Base-by-base conservation (phyloP, 1,140 invertebrate species). In the Bombus sylvicola region DNA sequence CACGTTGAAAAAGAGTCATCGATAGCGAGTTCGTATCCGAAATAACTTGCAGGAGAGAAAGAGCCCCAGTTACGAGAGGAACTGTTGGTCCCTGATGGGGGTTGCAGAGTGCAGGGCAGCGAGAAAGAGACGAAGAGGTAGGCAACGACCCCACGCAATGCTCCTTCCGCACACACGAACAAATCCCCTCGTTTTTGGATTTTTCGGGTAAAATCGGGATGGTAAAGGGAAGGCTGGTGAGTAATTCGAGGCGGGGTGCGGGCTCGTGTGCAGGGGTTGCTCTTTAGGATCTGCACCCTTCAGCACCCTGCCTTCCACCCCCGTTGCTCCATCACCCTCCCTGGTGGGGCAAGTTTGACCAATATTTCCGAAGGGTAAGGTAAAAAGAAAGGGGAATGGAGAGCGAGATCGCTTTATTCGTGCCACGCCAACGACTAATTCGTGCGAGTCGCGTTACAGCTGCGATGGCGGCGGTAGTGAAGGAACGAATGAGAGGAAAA, bases 151-250 rank as follows among this genome's bases (percentile, higher is more conserved):
- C 87, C 84, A 85, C 87, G 90, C 85, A 62, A 85, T 62, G 71
- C 59, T 81, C 78, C 73, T 88, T 87, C 80, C 77, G 86, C 88
- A 84, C 12, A 62, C 28, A 62, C 59, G 87, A 83, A 85, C 88
- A 81, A 88, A 89, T 89, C 88, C 90, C 85, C 90, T 89, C 76
- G 81, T 91, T 89, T 91, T 91, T 83, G 90, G 88, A 88, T 91
- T 89, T 91, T 91, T 59, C 78, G 90, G 90, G 88, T 91, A 89
- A 89, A 91, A 89, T n/a, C 88, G 85, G 88, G 62, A 88, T 59
- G 62, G 87, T 81, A 89, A 91, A 89, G 83, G 88, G 90, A 80
- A 88, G 84, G 88, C 66, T 77, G 86, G 84, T 91, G 90, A 91
- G 90, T 91, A 91, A 91, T 91, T 91, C 90, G 90, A 89, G 74